These are phyloP conservation scores for Oreonectes daqikongensis DNA, from an alignment of 2,797 vertebrate species.

Conservation along the genomic window DNA sequence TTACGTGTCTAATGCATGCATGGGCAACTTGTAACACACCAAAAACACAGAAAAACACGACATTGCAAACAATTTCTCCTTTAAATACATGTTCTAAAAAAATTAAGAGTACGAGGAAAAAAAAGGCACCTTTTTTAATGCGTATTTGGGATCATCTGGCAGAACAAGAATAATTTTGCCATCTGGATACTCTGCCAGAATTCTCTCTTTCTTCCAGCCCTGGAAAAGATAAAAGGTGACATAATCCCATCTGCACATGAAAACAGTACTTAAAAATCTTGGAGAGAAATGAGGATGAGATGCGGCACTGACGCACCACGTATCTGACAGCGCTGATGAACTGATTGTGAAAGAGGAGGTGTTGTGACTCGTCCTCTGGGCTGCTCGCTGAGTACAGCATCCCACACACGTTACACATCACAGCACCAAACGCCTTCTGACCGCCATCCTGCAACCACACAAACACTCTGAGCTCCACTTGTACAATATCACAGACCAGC, in stretches of 20 bases:
- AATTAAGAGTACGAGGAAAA: not conserved
- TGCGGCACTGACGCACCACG: slow-evolving; percentile 80
- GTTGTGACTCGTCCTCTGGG: slow-evolving; percentile 96
- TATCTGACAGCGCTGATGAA: slow-evolving; percentile 99
- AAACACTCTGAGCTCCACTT: not conserved
- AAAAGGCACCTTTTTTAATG: slow-evolving; percentile 92
- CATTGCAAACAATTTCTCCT: too few relatives aligned
- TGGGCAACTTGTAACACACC: too few relatives aligned
- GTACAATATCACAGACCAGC: too few relatives aligned
- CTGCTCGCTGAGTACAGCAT: slow-evolving; percentile 97
- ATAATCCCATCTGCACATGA: not conserved
- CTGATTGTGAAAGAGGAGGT: slow-evolving; percentile 97
- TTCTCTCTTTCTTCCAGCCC: slow-evolving; percentile 99
- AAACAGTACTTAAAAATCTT: not conserved
- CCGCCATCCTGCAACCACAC: slow-evolving; percentile 82
- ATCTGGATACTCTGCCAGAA: slow-evolving; percentile 93
- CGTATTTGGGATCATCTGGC: slow-evolving; percentile 98
- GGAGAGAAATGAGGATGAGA: not conserved
- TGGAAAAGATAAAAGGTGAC: slow-evolving; percentile 58
- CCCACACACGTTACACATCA: slow-evolving; percentile 93
- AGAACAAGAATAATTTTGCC: slow-evolving; percentile 98
- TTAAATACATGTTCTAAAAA: too few relatives aligned
- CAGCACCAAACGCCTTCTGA: slow-evolving; percentile 93
- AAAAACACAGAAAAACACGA: too few relatives aligned
- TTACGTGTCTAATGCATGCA: too few relatives aligned